Base-by-base conservation (phyloP, 1,140 invertebrate species). In the Laupala kohalensis region DNA sequence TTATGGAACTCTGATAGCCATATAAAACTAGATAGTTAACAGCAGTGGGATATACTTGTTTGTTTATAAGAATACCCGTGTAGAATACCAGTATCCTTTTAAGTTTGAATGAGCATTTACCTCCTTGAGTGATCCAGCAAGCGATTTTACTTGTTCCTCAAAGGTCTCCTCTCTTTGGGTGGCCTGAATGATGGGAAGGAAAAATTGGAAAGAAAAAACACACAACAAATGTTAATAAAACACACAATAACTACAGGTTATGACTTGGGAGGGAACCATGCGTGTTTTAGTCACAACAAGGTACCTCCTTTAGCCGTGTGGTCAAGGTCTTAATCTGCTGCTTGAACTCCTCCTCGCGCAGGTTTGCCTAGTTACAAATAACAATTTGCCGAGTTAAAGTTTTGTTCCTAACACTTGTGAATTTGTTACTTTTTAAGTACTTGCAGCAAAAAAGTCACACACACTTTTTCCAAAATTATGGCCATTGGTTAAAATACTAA, bases 311-410 rank as follows among this genome's bases (percentile, higher is more conserved):
- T 86, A 99, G 93, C 85, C 96, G 93, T 82, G 94, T 93, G 80
- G 94, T 97, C 82, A 99, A 88, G 83, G 95, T 96, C 89, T 98
- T 97, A 88, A 99, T 99, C 87, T 98, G 96, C 84, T 97, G 95
- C 89, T 99, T 98, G 89, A 98, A 99, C 83, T 97, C 96, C 87
- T 99, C 97, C 86, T 99, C 97, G 82, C 97, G 93, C 89, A 99
- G 97, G 86, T 97, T 97, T 85, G 96, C 95, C 96, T 98, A 66
- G 25, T 29, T 29, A 68, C 27, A 26, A 67, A 67, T 67, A 68
- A 53, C n/a, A n/a, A n/a, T n/a, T n/a, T n/a, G n/a, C n/a, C n/a
- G n/a, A n/a, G n/a, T 53, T 19, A 53, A 13, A 53, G 4, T 53
- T 53, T 9, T 53, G 37, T 13, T 53, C 37, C 37, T 53, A 53